Percentiles rank a stretch among this genome's conserved stretches.
Evolutionary conservation across 2,797 vertebrate genomes (phyloP).

Genomic region (Ctenochaetus hawaiiensis): DNA sequence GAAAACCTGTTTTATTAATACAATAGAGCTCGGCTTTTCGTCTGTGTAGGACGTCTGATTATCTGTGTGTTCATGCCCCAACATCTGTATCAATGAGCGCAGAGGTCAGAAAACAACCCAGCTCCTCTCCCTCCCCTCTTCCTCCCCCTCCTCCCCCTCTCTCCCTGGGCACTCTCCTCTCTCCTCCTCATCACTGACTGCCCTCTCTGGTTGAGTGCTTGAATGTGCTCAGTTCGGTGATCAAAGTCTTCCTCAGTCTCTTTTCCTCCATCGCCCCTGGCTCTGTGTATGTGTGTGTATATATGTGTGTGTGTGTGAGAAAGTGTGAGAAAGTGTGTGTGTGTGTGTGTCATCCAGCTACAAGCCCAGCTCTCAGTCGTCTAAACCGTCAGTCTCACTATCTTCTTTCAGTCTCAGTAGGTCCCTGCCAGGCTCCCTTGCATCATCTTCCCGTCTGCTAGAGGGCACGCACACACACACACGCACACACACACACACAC

Average conservation of each 20-base stretch:
- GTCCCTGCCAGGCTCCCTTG: conserved; percentile 70
- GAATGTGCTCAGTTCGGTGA: conserved; percentile 83
- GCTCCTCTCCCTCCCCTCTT: conserved; percentile 29
- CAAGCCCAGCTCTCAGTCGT: conserved; percentile 67
- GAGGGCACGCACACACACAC: conserved; percentile 56
- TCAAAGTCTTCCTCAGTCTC: conserved; percentile 85
- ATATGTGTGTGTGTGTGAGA: conserved; percentile 14
- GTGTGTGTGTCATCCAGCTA: conserved; percentile 62
- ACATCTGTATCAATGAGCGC: conserved; percentile 80
- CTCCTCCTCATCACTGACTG: conserved; percentile 80
- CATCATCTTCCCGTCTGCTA: conserved; percentile 71
- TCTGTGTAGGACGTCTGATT: conserved; percentile 56
- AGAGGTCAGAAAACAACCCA: conserved; percentile 76
- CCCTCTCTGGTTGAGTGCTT: conserved; percentile 83
- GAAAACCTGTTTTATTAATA: conserved; percentile 12
- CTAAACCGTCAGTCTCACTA: conserved; percentile 71
- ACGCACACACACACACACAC: conserved; percentile 17
- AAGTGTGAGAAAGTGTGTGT: conserved; percentile 6
- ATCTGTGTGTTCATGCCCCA: conserved; percentile 65
- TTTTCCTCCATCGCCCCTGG: conserved; percentile 80
- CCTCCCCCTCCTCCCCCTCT: conserved; percentile 1
- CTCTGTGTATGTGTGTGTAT: conserved; percentile 49
- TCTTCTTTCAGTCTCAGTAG: conserved; percentile 73
- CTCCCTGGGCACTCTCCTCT: conserved; percentile 63
- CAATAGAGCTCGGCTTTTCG: background rate